A percentile compares a stretch with the other conserved stretches of the same genome.
phyloP scores from a whole-genome alignment of 2,797 vertebrate species.

The Pampus argenteus region DNA sequence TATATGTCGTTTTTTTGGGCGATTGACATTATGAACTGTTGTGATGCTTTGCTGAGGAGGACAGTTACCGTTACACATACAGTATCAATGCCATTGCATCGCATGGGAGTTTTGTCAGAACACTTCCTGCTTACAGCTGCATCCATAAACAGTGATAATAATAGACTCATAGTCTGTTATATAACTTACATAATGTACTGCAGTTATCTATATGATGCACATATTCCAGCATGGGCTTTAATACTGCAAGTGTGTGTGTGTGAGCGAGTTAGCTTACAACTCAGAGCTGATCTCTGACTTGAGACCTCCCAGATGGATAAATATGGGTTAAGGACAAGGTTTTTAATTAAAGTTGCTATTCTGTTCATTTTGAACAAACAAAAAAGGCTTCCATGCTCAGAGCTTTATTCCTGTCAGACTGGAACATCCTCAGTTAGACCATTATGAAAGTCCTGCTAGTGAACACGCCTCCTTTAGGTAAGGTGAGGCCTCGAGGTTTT shows the following conservation, averaged over 20 bases:
- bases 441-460: slow-evolving; percentile 7
- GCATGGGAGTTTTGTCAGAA: background rate
- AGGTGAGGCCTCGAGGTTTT: slow-evolving; percentile 10
- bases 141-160: background rate
- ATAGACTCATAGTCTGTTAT: too few relatives aligned
- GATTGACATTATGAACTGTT: too few relatives aligned
- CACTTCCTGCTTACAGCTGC: background rate
- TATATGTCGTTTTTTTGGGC: too few relatives aligned
- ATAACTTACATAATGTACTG: too few relatives aligned
- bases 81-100: too few relatives aligned
- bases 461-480: slow-evolving; percentile 20
- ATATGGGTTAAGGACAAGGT: too few relatives aligned
- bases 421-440: background rate
- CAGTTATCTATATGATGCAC: too few relatives aligned
- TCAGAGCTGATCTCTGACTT: background rate
- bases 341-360: background rate
- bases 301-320: background rate
- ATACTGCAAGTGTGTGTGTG: too few relatives aligned
- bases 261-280: background rate
- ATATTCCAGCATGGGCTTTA: too few relatives aligned
- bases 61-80: too few relatives aligned
- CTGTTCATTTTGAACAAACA: background rate
- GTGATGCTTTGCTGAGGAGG: too few relatives aligned
- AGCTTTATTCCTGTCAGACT: background rate
- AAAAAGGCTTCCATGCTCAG: background rate